These are phyloP conservation scores for Lycia hirtaria DNA, from an alignment of 2,888 invertebrate genomes.

Conservation along the genomic window DNA sequence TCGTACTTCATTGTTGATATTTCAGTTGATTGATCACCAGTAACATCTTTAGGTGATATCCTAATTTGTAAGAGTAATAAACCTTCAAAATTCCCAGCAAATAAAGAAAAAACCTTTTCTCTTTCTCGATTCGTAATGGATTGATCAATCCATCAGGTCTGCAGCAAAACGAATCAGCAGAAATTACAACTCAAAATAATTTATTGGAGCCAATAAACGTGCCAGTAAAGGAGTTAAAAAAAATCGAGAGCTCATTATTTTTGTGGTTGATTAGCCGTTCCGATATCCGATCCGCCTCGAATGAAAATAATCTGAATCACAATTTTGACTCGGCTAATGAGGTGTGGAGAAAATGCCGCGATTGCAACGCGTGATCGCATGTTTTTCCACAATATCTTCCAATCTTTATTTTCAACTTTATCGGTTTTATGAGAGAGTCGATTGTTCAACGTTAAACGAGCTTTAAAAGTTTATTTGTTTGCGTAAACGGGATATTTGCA, in stretches of 20 bases:
- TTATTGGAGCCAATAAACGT: slow-evolving; percentile 34
- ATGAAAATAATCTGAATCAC: slow-evolving; percentile 49
- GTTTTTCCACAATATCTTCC: background rate
- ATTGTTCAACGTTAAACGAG: slow-evolving; percentile 1
- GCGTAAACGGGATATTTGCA: slow-evolving; percentile 53
- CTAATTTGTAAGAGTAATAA: slow-evolving; percentile 10
- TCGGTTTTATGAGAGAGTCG: slow-evolving; percentile 18
- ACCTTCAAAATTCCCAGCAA: background rate
- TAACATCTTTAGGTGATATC: background rate
- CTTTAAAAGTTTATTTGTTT: slow-evolving; percentile 23
- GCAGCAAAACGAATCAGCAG: slow-evolving; percentile 38
- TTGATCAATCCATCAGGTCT: slow-evolving; percentile 32
- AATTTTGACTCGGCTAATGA: slow-evolving; percentile 53
- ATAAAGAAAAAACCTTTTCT: slow-evolving; percentile 14
- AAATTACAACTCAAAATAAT: slow-evolving; percentile 36
- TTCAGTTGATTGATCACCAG: background rate
- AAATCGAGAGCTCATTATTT: slow-evolving; percentile 41
- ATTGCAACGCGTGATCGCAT: slow-evolving; percentile 26
- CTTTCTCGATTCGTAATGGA: slow-evolving; percentile 24
- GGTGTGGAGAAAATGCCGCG: slow-evolving; percentile 45
- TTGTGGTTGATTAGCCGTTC: slow-evolving; percentile 40
- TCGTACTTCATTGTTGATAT: too few species aligned
- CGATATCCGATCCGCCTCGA: slow-evolving; percentile 38
- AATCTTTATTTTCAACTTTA: slow-evolving; percentile 10
- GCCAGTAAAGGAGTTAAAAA: slow-evolving; percentile 32